A percentile compares a stretch with the other conserved stretches of the same genome.
phyloP scores from a whole-genome alignment of 1,140 invertebrate species.

The Phymorhynchus buccinoides region DNA sequence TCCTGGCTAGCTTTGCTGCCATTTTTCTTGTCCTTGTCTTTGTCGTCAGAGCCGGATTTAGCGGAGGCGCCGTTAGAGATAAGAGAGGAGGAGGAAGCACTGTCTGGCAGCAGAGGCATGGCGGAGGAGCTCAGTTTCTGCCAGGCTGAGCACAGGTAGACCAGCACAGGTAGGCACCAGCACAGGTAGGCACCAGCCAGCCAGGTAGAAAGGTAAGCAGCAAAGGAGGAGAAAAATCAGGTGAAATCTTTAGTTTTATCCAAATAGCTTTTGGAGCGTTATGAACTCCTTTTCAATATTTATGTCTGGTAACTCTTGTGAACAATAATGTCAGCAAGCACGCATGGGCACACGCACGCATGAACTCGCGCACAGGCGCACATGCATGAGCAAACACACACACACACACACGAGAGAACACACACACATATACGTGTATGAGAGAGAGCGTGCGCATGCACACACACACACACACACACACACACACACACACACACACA shows the following conservation, averaged over 20 bases:
- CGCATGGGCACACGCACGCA: too few species aligned
- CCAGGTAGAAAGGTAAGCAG: too few species aligned
- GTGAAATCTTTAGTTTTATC: too few species aligned
- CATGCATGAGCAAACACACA: neutral
- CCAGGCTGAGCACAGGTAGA: constrained; percentile 21
- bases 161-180: neutral
- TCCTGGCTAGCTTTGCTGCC: constrained; percentile 27
- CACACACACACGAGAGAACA: neutral
- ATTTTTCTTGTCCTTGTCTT: neutral
- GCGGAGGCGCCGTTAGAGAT: constrained; percentile 9
- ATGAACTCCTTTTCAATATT: too few species aligned
- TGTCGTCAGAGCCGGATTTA: constrained; percentile 30
- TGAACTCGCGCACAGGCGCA: too few species aligned
- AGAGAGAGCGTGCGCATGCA: neutral
- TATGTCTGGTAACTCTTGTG: too few species aligned
- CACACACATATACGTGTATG: neutral
- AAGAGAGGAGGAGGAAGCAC: constrained; percentile 30
- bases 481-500: neutral
- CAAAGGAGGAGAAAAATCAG: neutral
- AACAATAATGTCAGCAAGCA: too few species aligned
- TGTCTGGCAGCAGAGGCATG: constrained; percentile 48
- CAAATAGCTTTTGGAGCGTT: too few species aligned
- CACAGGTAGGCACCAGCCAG: neutral
- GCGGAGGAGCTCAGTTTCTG: constrained; percentile 47
- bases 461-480: neutral